phyloP scores from a whole-genome alignment of 2,113 vertebrate species.

The Protobothrops mucrosquamatus region DNA sequence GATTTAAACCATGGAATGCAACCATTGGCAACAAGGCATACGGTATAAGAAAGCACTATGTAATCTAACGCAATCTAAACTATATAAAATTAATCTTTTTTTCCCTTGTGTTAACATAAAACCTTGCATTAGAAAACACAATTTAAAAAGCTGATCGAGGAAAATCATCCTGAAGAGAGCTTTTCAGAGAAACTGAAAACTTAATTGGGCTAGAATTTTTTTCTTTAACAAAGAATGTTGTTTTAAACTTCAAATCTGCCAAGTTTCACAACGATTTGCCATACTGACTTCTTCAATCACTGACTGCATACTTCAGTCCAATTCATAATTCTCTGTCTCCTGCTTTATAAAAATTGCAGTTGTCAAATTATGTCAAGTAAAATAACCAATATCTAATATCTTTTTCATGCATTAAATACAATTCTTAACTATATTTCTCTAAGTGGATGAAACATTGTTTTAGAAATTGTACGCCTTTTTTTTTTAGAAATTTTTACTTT shows the following conservation, averaged over 20 bases:
- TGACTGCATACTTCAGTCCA: constrained; percentile 45
- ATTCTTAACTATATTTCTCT: constrained; percentile 23
- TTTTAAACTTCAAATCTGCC: constrained; percentile 47
- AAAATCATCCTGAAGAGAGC: neutral
- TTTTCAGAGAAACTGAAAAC: constrained; percentile 37
- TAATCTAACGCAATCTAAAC: neutral
- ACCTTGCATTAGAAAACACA: neutral
- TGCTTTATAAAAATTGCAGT: constrained; percentile 35
- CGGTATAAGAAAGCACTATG: neutral
- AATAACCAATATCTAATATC: neutral
- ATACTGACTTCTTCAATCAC: constrained; percentile 76
- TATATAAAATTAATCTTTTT: neutral
- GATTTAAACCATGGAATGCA: neutral
- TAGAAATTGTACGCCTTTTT: neutral
- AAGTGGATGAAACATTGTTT: constrained; percentile 30
- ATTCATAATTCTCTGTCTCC: constrained; percentile 8
- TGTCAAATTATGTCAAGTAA: constrained; percentile 16
- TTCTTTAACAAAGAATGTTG: constrained; percentile 50
- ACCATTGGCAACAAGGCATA: neutral
- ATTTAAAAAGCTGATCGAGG: neutral
- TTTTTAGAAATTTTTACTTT: neutral
- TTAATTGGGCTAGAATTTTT: constrained; percentile 48
- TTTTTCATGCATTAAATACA: constrained; percentile 23
- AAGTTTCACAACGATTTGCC: constrained; percentile 73
- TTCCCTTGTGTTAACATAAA: neutral